phyloP scores from a whole-genome alignment of 2,113 vertebrate genomes.

The Athene cunicularia region DNA sequence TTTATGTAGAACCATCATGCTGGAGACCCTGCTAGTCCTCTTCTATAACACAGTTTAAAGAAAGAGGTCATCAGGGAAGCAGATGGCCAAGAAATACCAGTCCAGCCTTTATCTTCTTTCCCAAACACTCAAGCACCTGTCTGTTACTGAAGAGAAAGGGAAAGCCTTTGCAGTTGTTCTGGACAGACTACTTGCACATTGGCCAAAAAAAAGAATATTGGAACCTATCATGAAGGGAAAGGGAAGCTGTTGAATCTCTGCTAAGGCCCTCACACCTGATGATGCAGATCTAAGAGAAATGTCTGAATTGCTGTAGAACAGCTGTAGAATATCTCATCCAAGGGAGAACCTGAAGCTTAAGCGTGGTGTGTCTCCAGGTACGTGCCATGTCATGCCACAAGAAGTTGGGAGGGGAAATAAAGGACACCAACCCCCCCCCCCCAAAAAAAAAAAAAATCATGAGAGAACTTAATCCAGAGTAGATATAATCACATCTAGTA shows the following conservation, averaged over 20 bases:
- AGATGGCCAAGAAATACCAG: conserved; percentile 18
- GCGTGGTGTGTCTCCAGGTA: background rate
- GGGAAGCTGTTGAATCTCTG: background rate
- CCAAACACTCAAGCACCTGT: background rate
- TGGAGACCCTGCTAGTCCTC: background rate
- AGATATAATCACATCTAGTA: background rate
- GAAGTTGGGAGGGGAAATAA: background rate
- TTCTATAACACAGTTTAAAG: background rate
- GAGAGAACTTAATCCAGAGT: background rate
- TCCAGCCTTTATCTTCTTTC: background rate
- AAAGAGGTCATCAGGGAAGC: background rate
- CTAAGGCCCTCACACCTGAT: background rate
- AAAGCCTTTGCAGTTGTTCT: background rate
- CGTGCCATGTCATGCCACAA: accelerated
- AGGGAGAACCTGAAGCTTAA: background rate
- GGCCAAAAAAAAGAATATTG: background rate
- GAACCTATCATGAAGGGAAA: background rate
- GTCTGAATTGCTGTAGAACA: background rate
- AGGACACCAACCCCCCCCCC: background rate
- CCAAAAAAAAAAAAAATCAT: background rate
- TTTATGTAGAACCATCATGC: background rate
- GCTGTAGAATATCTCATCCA: background rate
- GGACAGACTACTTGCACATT: background rate
- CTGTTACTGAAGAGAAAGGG: background rate
- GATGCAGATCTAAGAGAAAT: background rate